Evolutionary conservation across 2,797 vertebrate genomes (phyloP), one percentile per base, ranked within the genome.

Genomic region (Crax fasciolata): DNA sequence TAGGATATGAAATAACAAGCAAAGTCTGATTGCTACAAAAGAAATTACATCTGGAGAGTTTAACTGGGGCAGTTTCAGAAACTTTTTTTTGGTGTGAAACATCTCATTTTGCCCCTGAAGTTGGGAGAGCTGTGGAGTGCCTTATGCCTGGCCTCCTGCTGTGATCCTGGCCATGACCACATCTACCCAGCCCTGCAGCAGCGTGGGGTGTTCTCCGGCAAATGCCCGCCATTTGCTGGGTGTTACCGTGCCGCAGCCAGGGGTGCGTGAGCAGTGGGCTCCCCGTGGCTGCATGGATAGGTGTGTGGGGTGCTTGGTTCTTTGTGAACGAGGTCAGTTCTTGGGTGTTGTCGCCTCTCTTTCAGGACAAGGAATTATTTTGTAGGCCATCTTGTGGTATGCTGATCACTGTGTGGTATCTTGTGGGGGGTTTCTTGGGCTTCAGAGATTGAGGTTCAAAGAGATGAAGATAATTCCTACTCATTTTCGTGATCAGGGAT

Each of bases 1-100:
- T 97, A 93, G 96, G 96, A 96, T 96, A 90, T 95, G 94, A 95
- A 93, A 95, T 94, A 93, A 97, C 95, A 97, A 97, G 93, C 86
- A 86, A 96, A 96, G 91, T 96, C 96, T 97, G 95, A 97, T 97
- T 97, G 95, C 96, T 91, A 97, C 95, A 97, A 97, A 97, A 93
- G 94, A 81, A 93, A 93, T 93, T 96, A 96, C 96, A 96, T 96
- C 96, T 97, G 96, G 94, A 92, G 94, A 86, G n/a, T 92, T 94
- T 91, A 96, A 97, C 84, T 94, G 95, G 93, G 87, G 82, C 84
- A 93, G 62, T 96, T 96, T 38, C 63, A 70, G 94, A 91, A 96
- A 91, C 76, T 93, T 95, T 75, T 85, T 94, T 95, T 78, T 87
- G 80, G 67, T 27, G 78, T 85, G 71, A 86, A 91, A 62, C 44